Base-by-base conservation (phyloP, 2,888 invertebrate genomes). In the Pyrrhia umbra region DNA sequence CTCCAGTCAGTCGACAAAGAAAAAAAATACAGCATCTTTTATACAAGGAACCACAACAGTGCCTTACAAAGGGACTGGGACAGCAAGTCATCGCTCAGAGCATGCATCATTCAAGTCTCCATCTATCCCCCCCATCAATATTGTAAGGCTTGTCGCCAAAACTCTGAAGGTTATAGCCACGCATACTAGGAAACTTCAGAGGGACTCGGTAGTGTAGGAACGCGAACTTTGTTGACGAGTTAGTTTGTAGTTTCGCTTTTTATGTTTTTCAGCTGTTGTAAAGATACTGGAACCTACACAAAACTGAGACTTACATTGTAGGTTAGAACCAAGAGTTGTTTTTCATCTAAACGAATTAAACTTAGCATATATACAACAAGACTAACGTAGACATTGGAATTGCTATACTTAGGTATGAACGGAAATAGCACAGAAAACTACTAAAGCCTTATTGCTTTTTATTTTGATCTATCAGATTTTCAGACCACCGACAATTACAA, bases 61-160 rank as follows among this genome's bases (percentile, higher is more conserved):
- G 10, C 8, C 9, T 34, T 4, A 30, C 61, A 34, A 37, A 52
- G 40, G 2, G 0, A 10, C 18, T 10, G 16, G 15, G 73, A 8
- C n/a, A 39, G 10, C 45, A 18, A 46, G 47, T 72, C 56, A 49
- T 37, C 40, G 30, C 16, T 8, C 10, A 6, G 34, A 6, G 13
- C 56, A 59, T 60, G 40, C 5, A 68, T 68, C 56, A 68, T 71
- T 75, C 39, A 75, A 39, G 30, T n/a, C n/a, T n/a, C n/a, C n/a
- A n/a, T n/a, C n/a, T n/a, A n/a, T n/a, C n/a, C n/a, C 1, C 9
- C 9, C 34, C 51, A 45, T 69, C 34, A 23, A 69, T 61, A 75
- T 68, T 68, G 34, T 46, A 68, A 8, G 16, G 25, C 16, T n/a
- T 54, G 46, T 43, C 60, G 55, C 9, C 18, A 20, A 60, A 74